Conservation (phyloP, 2,888 invertebrate genomes). For the Drosophila limbata region DNA sequence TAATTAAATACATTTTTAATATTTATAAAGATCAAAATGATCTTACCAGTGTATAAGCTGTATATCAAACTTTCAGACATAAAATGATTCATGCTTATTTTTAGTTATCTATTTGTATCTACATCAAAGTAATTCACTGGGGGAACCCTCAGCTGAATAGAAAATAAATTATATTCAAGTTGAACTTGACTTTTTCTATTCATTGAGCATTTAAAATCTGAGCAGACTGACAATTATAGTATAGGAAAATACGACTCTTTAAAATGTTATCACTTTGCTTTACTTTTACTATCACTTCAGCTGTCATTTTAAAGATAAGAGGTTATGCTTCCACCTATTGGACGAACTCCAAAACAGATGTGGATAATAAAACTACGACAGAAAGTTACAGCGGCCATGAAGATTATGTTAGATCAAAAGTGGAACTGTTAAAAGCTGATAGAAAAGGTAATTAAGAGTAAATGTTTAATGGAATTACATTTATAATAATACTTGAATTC, state of each 20-base stretch:
- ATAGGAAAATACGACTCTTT: not conserved
- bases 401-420: slow-evolving; percentile 58
- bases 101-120: slow-evolving; percentile 12
- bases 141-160: slow-evolving; percentile 6
- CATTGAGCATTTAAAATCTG: not conserved
- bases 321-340: slow-evolving; percentile 61
- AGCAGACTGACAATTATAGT: not conserved
- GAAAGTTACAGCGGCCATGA: slow-evolving; percentile 52
- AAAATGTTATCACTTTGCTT: not conserved
- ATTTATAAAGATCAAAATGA: not conserved
- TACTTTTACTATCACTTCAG: slow-evolving; percentile 27
- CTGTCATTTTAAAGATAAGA: slow-evolving; percentile 56
- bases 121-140: not conserved
- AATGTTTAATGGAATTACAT: too few species aligned
- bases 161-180: not conserved
- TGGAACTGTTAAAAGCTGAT: slow-evolving; percentile 42
- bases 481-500: not conserved
- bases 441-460: slow-evolving; percentile 12
- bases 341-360: slow-evolving; percentile 31
- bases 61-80: too few species aligned
- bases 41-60: not conserved
- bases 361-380: slow-evolving; percentile 20
- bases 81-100: slow-evolving; percentile 43
- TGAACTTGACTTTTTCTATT: slow-evolving; percentile 2
- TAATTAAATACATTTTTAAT: not conserved